phyloP scores from a whole-genome alignment of 2,797 vertebrate species.

The Trachurus trachurus region DNA sequence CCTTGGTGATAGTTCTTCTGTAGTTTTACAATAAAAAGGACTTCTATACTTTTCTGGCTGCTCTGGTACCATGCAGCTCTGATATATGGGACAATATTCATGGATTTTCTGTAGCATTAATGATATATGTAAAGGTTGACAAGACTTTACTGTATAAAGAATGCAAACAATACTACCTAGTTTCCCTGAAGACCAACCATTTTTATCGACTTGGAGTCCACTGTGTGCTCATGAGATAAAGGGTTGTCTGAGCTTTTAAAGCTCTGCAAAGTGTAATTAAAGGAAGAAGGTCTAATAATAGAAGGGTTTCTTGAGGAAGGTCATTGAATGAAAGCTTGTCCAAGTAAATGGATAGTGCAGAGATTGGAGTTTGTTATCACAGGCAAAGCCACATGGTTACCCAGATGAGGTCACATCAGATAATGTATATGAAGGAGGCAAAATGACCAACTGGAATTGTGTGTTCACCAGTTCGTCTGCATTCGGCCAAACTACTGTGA shows the following conservation, averaged over 20 bases:
- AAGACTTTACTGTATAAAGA: not conserved
- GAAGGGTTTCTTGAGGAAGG: not conserved
- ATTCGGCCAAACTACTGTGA: not conserved
- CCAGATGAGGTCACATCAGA: not conserved
- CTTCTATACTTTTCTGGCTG: not conserved
- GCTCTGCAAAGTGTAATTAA: not conserved
- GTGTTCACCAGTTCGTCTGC: not conserved
- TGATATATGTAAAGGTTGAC: not conserved
- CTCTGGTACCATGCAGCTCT: not conserved
- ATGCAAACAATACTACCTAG: not conserved
- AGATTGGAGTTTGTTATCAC: not conserved
- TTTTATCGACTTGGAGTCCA: not conserved
- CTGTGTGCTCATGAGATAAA: not conserved
- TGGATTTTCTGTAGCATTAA: not conserved
- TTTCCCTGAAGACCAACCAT: not conserved
- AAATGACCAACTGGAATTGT: not conserved
- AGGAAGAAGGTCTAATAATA: constrained; percentile 3
- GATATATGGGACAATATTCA: not conserved
- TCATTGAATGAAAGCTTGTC: constrained; percentile 2
- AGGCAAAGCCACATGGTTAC: not conserved
- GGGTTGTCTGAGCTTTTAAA: not conserved
- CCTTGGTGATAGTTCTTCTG: not conserved
- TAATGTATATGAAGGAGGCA: not conserved
- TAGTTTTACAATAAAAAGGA: not conserved
- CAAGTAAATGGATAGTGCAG: not conserved